Percentiles rank a stretch among this genome's conserved stretches.
phyloP scores from a whole-genome alignment of 2,113 vertebrate genomes.

The Helogale parvula region DNA sequence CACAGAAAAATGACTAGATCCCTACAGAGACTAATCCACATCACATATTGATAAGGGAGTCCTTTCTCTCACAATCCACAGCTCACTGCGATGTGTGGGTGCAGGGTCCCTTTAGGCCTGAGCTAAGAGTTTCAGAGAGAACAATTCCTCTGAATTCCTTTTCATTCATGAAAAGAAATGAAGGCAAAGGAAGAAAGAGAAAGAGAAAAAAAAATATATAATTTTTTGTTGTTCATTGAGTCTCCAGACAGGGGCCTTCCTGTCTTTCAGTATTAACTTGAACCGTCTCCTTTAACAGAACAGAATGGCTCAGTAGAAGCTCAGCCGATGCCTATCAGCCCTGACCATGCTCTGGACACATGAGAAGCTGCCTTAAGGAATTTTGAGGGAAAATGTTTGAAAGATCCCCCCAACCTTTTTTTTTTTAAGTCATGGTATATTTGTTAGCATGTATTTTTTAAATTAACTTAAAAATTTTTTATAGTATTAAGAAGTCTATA shows the following conservation, averaged over 20 bases:
- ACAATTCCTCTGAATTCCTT: neutral
- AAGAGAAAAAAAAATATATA: neutral
- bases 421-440: slow-evolving; percentile 26
- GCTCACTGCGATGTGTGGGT: neutral
- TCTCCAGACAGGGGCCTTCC: neutral
- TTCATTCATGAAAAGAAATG: neutral
- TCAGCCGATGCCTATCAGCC: neutral
- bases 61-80: neutral
- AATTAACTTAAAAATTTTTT: neutral
- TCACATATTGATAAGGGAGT: neutral
- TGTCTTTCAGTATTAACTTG: neutral
- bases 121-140: neutral
- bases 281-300: neutral
- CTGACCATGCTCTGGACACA: neutral
- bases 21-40: neutral
- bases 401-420: neutral
- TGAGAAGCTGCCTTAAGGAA: neutral
- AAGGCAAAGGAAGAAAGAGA: neutral
- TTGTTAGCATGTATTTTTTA: neutral
- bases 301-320: neutral
- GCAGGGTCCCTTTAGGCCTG: neutral
- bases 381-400: neutral
- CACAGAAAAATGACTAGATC: neutral
- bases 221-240: neutral
- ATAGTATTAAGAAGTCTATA: slow-evolving; percentile 6